Evolutionary conservation across 2,113 vertebrate species (phyloP).

Genomic region (Glaucomys volans): DNA sequence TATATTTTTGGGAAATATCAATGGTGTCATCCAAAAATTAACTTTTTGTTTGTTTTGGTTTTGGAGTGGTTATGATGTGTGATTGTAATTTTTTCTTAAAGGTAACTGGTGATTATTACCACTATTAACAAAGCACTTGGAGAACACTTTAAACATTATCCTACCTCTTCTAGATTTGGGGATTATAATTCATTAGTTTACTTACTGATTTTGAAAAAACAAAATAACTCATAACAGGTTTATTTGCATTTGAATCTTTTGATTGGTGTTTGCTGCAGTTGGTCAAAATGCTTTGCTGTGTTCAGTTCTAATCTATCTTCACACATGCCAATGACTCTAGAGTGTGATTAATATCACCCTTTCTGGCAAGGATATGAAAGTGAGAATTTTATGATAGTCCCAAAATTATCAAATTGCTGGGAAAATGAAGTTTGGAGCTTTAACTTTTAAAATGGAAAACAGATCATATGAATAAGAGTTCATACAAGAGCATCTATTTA

Average conservation of each 20-base stretch:
- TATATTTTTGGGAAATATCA: slow-evolving; percentile 7
- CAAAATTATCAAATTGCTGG: neutral
- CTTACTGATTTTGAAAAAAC: neutral
- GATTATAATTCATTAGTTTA: neutral
- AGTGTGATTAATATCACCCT: neutral
- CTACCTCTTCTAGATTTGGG: slow-evolving; percentile 23
- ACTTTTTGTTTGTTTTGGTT: neutral
- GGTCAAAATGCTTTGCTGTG: neutral
- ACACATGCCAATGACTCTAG: neutral
- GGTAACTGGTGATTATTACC: slow-evolving; percentile 45
- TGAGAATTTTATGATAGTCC: neutral
- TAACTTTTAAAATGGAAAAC: neutral
- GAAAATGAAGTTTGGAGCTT: neutral
- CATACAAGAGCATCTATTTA: neutral
- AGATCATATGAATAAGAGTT: neutral
- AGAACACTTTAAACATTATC: slow-evolving; percentile 51
- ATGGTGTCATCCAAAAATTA: slow-evolving; percentile 12
- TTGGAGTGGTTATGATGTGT: slow-evolving; percentile 51
- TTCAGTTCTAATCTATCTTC: slow-evolving; percentile 22
- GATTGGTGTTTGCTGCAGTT: neutral
- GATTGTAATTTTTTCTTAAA: slow-evolving; percentile 60
- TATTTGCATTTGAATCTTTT: slow-evolving; percentile 50
- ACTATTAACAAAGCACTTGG: slow-evolving; percentile 62
- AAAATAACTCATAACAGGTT: neutral
- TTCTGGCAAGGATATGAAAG: slow-evolving; percentile 2